Evolutionary conservation across 1,140 invertebrate species (phyloP), one percentile per base, ranked within the genome.

Genomic region (Caenorhabditis tropicalis): DNA sequence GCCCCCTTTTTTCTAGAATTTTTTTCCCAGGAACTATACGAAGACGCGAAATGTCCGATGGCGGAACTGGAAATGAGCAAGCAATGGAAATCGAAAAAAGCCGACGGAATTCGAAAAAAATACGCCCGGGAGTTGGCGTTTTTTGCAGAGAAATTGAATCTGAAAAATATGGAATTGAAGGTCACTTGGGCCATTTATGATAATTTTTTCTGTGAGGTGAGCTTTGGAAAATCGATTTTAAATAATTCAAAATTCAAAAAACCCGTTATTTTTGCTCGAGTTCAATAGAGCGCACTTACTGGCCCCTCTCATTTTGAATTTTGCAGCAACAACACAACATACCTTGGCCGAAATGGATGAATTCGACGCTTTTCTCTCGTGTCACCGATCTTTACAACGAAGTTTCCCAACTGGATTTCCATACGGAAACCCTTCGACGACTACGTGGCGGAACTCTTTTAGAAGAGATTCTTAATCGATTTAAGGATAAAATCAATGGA

Each of bases 251-350:
- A n/a, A n/a, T n/a, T n/a, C n/a, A n/a, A n/a, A n/a, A n/a, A n/a
- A n/a, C n/a, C n/a, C n/a, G n/a, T n/a, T n/a, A n/a, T n/a, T n/a
- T n/a, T n/a, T n/a, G n/a, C n/a, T n/a, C n/a, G n/a, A n/a, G n/a
- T n/a, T n/a, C n/a, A n/a, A n/a, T n/a, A n/a, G n/a, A n/a, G n/a
- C n/a, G n/a, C n/a, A n/a, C n/a, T n/a, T n/a, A n/a, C n/a, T n/a
- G n/a, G n/a, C n/a, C n/a, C n/a, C n/a, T n/a, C n/a, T n/a, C n/a
- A n/a, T n/a, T 15, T 70, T 16, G 6, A 39, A 46, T 39, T 29
- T 86, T 83, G 12, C 81, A 87, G 84, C 65, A n/a, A 24, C 48
- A 58, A n/a, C 86, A 87, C 84, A 87, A 87, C 83, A 60, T 80
- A 1, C 51, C 83, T 5, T 81, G 83, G 79, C 87, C 87, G 2